Conservation (phyloP, 2,888 invertebrate species). For the Heliconius cydno region DNA sequence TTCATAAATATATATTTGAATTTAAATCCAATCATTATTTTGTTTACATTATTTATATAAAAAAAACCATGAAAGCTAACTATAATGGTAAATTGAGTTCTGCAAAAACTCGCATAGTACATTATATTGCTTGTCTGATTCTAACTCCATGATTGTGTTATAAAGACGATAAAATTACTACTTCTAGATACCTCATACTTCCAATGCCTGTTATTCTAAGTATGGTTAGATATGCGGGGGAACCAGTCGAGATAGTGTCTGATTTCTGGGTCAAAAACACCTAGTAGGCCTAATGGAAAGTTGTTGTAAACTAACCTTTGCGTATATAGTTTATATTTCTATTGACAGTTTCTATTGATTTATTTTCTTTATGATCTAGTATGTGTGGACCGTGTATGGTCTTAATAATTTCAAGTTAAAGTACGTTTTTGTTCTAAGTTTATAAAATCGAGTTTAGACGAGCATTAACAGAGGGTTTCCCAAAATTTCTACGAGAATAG, state of each 20-base stretch:
- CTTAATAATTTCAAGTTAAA: neutral
- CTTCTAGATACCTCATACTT: slow-evolving; percentile 22
- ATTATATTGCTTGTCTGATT: neutral
- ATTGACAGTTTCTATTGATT: neutral
- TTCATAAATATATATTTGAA: neutral
- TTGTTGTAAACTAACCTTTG: slow-evolving; percentile 39
- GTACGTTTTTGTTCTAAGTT: neutral
- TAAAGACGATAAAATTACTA: slow-evolving; percentile 17
- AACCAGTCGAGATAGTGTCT: slow-evolving; percentile 42
- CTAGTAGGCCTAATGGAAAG: slow-evolving; percentile 42
- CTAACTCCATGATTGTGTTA: slow-evolving; percentile 20
- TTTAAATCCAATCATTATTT: neutral
- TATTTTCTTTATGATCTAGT: neutral
- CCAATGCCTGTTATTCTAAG: slow-evolving; percentile 43
- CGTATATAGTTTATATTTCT: slow-evolving; percentile 22
- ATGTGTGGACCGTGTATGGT: neutral
- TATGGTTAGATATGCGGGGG: slow-evolving; percentile 42
- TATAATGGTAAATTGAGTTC: neutral
- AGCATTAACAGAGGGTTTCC: too few relatives aligned
- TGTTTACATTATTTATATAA: neutral
- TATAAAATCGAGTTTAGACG: neutral
- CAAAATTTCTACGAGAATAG: too few relatives aligned
- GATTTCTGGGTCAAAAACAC: slow-evolving; percentile 46
- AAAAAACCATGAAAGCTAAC: neutral
- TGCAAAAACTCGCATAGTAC: neutral